These are phyloP conservation scores for Philonicus albiceps DNA, from an alignment of 2,888 invertebrate species.

Conservation along the genomic window DNA sequence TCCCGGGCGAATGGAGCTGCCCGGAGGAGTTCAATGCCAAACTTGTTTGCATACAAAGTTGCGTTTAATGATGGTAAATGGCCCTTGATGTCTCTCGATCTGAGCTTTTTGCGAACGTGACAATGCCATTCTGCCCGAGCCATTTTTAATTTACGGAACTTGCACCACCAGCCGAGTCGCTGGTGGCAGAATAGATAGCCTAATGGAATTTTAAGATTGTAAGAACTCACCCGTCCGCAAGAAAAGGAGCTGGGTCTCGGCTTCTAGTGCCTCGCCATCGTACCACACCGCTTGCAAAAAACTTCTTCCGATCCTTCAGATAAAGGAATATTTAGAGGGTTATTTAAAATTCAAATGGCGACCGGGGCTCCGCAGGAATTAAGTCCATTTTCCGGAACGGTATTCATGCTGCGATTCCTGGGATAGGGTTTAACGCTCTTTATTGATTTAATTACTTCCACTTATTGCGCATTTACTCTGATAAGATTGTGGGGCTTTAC, in stretches of 20 bases:
- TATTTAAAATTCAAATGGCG: conserved; percentile 18
- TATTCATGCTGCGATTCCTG: not conserved
- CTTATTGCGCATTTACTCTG: not conserved
- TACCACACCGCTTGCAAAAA: not conserved
- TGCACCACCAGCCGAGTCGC: not conserved
- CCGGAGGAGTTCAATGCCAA: conserved; percentile 47
- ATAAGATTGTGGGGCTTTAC: not conserved
- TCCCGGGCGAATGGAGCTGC: not conserved
- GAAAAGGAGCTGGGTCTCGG: not conserved
- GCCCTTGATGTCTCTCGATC: conserved; percentile 43
- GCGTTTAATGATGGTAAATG: conserved; percentile 47
- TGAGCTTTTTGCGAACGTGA: conserved; percentile 35
- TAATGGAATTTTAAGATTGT: conserved; percentile 38
- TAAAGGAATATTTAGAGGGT: conserved; percentile 15
- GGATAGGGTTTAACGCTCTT: not conserved
- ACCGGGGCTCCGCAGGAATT: not conserved
- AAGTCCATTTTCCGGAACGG: not conserved
- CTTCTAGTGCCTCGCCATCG: not conserved
- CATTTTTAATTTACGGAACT: conserved; percentile 37
- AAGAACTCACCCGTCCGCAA: not conserved
- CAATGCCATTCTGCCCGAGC: conserved; percentile 12
- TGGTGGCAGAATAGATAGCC: conserved; percentile 18
- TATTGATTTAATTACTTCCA: not conserved
- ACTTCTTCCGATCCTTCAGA: not conserved
- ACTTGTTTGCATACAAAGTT: conserved; percentile 48